Evolutionary conservation across 2,888 invertebrate species (phyloP).

Genomic region (Hyposoter didymator): DNA sequence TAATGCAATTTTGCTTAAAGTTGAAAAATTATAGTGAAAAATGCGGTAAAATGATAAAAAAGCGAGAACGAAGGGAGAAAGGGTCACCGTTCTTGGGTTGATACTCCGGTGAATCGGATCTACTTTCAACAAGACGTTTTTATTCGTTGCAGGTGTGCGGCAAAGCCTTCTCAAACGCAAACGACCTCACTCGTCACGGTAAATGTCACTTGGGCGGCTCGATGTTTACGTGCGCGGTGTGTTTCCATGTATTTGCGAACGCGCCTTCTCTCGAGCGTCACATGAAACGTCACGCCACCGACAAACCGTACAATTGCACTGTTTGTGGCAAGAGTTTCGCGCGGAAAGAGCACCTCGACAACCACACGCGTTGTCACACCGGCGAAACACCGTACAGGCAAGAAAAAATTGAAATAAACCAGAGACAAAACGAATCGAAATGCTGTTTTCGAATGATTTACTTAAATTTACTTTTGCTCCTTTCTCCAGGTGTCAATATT

Average conservation of each 20-base stretch:
- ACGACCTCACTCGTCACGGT: constrained; percentile 92
- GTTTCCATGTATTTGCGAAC: constrained; percentile 91
- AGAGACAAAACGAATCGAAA: not conserved
- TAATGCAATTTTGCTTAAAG: too few relatives aligned
- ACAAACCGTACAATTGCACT: constrained; percentile 93
- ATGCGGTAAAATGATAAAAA: too few relatives aligned
- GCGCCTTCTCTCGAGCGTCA: constrained; percentile 89
- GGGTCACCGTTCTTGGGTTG: not conserved
- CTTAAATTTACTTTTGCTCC: not conserved
- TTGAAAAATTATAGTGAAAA: too few relatives aligned
- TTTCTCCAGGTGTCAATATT: constrained; percentile 88
- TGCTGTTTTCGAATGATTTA: not conserved
- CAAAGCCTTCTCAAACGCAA: constrained; percentile 92
- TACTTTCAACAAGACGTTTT: not conserved
- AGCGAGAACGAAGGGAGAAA: too few relatives aligned
- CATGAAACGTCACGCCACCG: constrained; percentile 92
- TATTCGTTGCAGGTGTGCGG: constrained; percentile 90
- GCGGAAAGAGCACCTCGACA: constrained; percentile 94
- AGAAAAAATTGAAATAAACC: not conserved
- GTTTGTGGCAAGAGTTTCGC: constrained; percentile 95
- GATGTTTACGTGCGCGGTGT: constrained; percentile 90
- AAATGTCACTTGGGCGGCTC: constrained; percentile 93
- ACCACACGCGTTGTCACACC: constrained; percentile 93
- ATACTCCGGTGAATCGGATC: not conserved
- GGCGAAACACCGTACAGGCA: constrained; percentile 92